These are phyloP conservation scores for Apodemia hepburni DNA, from an alignment of 2,888 invertebrate genomes.

Conservation along the genomic window DNA sequence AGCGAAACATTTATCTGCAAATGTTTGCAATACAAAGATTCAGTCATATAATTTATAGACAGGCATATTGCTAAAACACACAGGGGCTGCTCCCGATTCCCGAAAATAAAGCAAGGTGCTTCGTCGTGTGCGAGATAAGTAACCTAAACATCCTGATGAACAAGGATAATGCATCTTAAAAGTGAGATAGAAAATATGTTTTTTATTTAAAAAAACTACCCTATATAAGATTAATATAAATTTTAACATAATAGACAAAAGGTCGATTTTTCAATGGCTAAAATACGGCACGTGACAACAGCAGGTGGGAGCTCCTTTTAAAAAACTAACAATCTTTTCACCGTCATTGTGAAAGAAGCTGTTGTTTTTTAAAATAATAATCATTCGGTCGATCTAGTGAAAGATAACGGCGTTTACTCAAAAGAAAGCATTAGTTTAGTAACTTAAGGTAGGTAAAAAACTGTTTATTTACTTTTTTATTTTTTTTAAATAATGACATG, in stretches of 20 bases:
- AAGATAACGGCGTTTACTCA: slow-evolving; percentile 3
- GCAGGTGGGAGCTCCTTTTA: slow-evolving; percentile 73
- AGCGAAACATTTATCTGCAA: slow-evolving; percentile 64
- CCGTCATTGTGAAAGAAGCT: slow-evolving; percentile 56
- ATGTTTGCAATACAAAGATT: slow-evolving; percentile 57
- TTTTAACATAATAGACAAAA: slow-evolving; percentile 34
- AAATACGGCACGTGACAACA: slow-evolving; percentile 65
- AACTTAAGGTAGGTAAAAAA: neutral
- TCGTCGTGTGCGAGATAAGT: slow-evolving; percentile 74
- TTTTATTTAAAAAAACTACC: slow-evolving; percentile 60
- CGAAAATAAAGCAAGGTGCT: slow-evolving; percentile 61
- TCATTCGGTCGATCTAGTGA: slow-evolving; percentile 33
- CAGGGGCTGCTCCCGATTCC: slow-evolving; percentile 41
- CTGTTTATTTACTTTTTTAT: neutral
- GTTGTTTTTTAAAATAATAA: slow-evolving; percentile 47
- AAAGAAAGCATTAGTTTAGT: slow-evolving; percentile 1
- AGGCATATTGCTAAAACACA: slow-evolving; percentile 45
- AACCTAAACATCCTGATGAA: slow-evolving; percentile 70
- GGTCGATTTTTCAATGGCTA: slow-evolving; percentile 30
- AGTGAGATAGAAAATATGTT: slow-evolving; percentile 55
- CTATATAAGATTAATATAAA: slow-evolving; percentile 26
- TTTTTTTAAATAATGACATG: neutral
- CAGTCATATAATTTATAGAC: slow-evolving; percentile 64
- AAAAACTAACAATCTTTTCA: slow-evolving; percentile 69
- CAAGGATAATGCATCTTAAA: slow-evolving; percentile 56